These are phyloP conservation scores for Xiphophorus hellerii DNA, from an alignment of 2,113 vertebrate species.

Conservation along the genomic window DNA sequence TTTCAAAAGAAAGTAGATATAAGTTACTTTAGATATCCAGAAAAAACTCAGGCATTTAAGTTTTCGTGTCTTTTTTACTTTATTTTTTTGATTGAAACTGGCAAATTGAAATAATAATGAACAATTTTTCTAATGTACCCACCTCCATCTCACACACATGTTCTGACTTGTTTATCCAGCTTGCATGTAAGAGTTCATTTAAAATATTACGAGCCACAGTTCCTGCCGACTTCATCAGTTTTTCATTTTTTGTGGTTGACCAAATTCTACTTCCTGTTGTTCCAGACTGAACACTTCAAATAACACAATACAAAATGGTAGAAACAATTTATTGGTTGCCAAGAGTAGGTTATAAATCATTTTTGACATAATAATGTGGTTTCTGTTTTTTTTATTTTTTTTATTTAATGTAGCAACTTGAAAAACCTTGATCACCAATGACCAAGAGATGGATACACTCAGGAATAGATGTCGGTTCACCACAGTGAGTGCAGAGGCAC, in stretches of 20 bases:
- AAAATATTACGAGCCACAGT: slow-evolving; percentile 22
- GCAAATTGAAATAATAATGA: slow-evolving; percentile 8
- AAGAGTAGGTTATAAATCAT: not conserved
- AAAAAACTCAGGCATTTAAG: not conserved
- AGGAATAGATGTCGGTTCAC: no score
- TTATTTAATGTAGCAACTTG: not conserved
- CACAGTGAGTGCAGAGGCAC: no score
- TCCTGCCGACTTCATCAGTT: not conserved
- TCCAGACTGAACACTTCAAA: not conserved
- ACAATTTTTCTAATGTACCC: slow-evolving; percentile 2
- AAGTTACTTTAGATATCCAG: not conserved
- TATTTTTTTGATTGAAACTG: not conserved
- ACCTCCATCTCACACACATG: slow-evolving; percentile 12
- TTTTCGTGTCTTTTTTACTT: not conserved
- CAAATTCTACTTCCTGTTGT: slow-evolving; percentile 6
- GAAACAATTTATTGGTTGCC: not conserved
- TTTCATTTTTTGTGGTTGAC: not conserved
- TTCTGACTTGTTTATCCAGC: slow-evolving; percentile 22
- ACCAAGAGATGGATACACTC: no score
- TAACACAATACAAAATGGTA: not conserved
- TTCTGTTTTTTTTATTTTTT: not conserved
- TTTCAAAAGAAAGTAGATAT: not conserved
- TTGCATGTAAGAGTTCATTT: slow-evolving; percentile 3
- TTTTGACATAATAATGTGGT: not conserved
- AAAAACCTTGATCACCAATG: not conserved